Evolutionary conservation across 2,797 vertebrate genomes (phyloP), one percentile per base, ranked within the genome.

Genomic region (Eulemur mongoz): DNA sequence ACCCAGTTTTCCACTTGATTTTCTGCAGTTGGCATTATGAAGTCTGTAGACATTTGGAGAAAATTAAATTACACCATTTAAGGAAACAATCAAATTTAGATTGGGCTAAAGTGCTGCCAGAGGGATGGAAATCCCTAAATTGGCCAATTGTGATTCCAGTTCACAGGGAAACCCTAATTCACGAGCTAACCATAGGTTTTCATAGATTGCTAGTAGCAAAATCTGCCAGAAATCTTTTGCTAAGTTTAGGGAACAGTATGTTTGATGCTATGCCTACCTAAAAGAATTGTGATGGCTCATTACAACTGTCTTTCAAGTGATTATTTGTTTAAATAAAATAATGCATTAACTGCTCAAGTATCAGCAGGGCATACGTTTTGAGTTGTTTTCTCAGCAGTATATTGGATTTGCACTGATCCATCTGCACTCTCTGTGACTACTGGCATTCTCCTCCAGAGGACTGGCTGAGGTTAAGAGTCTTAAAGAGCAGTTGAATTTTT

Each of bases 41-140:
- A 83, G 30, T 75, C 40, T 67, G 35, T 81, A 95, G 84, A 94
- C 79, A 91, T 94, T 97, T 95, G 82, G 70, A 95, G 88, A 89
- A 96, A 95, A 87, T 96, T 80, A 76, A 93, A 91, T 97, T 35
- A 92, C 48, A 70, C n/a, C 70, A 73, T 94, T 97, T 70, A 89
- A 94, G 76, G 67, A 94, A 75, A 91, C 54, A 80, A 57, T 96
- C 70, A 87, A 83, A 91, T 94, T 97, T 84, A 96, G 43, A 94
- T 43, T 82, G 52, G 57, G 8, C 78, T 84, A 59, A 50, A 67
- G 40, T 84, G 20, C 76, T 95, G 63, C 70, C 82, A 93, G 89
- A 81, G 83, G 40, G 40, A 32, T 86, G 27, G 86, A 73, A 94
- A 91, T 94, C 63, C 79, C 40, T 52, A 70, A 95, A 67, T 84